A percentile compares a stretch with the other conserved stretches of the same genome.
Conservation (phyloP, 2,113 vertebrate species). For the Syngnathus typhle region DNA sequence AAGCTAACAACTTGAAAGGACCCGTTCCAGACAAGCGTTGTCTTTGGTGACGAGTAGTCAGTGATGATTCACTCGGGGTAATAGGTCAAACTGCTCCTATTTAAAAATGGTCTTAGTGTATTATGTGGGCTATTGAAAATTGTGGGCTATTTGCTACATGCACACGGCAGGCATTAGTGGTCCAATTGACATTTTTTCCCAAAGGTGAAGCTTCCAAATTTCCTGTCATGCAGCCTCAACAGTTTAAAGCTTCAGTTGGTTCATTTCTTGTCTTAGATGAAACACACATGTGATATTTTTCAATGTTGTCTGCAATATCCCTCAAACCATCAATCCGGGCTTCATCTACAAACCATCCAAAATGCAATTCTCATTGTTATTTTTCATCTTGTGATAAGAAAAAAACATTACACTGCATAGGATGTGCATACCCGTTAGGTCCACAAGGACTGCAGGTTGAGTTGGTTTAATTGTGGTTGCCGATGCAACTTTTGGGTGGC, state of each 20-base stretch:
- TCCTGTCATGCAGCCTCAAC: too few relatives aligned
- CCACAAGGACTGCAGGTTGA: background rate
- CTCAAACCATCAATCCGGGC: too few relatives aligned
- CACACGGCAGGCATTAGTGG: too few relatives aligned
- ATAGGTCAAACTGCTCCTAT: constrained; percentile 53
- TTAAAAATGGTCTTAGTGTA: constrained; percentile 48
- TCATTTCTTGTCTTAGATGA: too few relatives aligned
- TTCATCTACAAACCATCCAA: too few relatives aligned
- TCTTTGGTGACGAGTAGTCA: constrained; percentile 46
- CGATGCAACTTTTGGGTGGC: background rate
- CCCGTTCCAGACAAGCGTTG: background rate
- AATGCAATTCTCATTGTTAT: too few relatives aligned
- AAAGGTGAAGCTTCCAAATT: too few relatives aligned
- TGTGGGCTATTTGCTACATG: constrained; percentile 36
- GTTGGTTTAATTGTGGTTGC: background rate
- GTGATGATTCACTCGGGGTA: constrained; percentile 43
- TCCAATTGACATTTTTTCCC: too few relatives aligned
- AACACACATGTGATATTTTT: too few relatives aligned
- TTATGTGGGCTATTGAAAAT: constrained; percentile 60
- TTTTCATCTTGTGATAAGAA: too few relatives aligned
- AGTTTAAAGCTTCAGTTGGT: too few relatives aligned
- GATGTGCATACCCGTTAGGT: background rate
- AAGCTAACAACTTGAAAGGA: constrained; percentile 21
- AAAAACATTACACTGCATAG: background rate
- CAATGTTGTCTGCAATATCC: too few relatives aligned